Percentiles rank a stretch among this genome's conserved stretches.
phyloP scores from a whole-genome alignment of 2,797 vertebrate species.

The Esox masquinongy region DNA sequence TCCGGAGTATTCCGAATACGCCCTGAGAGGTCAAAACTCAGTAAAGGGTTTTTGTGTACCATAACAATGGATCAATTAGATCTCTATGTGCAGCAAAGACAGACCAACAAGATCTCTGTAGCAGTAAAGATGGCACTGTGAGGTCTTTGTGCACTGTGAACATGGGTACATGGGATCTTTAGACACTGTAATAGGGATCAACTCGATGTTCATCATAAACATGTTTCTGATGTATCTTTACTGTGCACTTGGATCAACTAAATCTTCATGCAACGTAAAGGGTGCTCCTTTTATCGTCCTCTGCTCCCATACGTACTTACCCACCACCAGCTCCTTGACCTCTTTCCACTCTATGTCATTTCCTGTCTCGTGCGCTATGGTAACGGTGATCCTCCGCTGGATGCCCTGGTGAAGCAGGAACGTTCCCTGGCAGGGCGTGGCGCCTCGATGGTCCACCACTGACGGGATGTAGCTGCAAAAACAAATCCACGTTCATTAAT shows the following conservation, averaged over 20 bases:
- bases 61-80: neutral
- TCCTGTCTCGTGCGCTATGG: constrained; percentile 92
- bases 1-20: constrained; percentile 97
- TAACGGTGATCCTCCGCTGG: constrained; percentile 94
- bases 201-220: no score
- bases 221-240: no score
- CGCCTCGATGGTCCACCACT: constrained; percentile 92
- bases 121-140: no score
- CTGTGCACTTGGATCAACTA: no score
- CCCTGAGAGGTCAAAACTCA: constrained; percentile 65
- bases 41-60: constrained; percentile 1
- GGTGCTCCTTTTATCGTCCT: neutral
- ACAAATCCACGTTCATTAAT: neutral
- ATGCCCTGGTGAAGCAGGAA: constrained; percentile 98
- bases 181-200: no score
- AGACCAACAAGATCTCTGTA: no score
- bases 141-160: no score
- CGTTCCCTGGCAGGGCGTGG: constrained; percentile 94
- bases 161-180: no score
- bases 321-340: constrained; percentile 96
- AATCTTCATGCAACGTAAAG: neutral
- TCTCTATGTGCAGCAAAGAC: neutral
- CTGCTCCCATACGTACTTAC: constrained; percentile 71
- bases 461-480: constrained; percentile 91
- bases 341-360: constrained; percentile 95